Conservation (phyloP, 1,140 invertebrate genomes). For the Pogonus chalceus region DNA sequence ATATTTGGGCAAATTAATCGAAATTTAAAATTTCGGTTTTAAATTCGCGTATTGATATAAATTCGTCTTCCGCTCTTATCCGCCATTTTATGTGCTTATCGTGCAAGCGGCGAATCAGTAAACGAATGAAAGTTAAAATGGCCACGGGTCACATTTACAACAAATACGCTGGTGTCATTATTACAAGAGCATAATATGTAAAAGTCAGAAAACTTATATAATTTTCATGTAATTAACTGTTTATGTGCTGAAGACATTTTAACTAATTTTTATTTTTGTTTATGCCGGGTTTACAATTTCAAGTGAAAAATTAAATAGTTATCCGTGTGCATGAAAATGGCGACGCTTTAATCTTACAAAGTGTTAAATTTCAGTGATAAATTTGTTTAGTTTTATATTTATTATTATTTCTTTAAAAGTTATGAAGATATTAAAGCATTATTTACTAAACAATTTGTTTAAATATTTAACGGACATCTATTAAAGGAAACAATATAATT, state of each 20-base stretch:
- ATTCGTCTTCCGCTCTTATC: neutral
- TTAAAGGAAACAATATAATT: neutral
- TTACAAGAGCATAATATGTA: neutral
- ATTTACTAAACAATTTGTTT: neutral
- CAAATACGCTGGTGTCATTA: neutral
- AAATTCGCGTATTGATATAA: neutral
- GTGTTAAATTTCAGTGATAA: neutral
- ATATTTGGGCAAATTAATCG: too few relatives aligned
- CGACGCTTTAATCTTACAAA: neutral
- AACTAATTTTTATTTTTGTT: too few relatives aligned
- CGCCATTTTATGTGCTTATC: neutral
- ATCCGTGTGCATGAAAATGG: constrained; percentile 2
- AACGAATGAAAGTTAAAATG: constrained; percentile 9
- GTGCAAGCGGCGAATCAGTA: neutral
- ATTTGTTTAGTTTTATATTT: neutral
- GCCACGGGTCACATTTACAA: neutral
- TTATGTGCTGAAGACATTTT: too few relatives aligned
- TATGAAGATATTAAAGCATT: neutral
- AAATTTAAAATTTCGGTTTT: too few relatives aligned
- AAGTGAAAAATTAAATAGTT: too few relatives aligned
- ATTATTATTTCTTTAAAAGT: neutral
- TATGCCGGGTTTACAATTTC: too few relatives aligned
- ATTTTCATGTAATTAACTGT: too few relatives aligned
- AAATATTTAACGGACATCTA: neutral
- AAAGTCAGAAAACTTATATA: too few relatives aligned